Base-by-base conservation (phyloP, 2,113 vertebrate species). In the Pygoscelis antarcticus region DNA sequence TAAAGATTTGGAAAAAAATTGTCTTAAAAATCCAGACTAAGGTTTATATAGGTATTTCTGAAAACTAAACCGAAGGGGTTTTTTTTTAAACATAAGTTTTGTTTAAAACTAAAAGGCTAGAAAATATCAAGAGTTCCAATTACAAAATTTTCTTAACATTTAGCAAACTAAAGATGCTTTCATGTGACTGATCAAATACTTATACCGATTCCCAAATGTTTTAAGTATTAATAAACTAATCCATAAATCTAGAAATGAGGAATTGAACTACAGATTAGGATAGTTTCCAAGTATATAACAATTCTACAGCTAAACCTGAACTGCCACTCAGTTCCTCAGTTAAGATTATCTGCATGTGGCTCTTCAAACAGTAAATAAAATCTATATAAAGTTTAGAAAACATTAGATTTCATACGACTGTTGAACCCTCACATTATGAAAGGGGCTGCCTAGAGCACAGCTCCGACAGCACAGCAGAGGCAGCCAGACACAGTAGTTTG, bases 391-490 rank as follows among this genome's bases (percentile, higher is more conserved):
- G 34, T 30, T 21, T 26, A 54, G n/a, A 47, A 84, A 65, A 29
- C 9, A 20, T 38, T 25, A 78, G 3, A 20, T 52, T 58, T 70
- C n/a, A 5, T 27, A 22, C 7, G 19, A 47, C 15, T 62, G 11
- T 26, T 52, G 9, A 79, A 62, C 9, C 18, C 42, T 68, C 17
- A 34, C 15, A 9, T 44, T 26, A 74, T 19, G 27, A 58, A 60
- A 62, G 23, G 27, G 34, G 21, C 23, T 30, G 34, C 52, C 65
- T 49, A 52, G 29, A 71, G 44, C 21, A 65, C 26, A 81, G 62
- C 13, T 44, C 16, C 10, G 0, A 34, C 13, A 64, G 42, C 42
- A 26, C 22, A 46, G 55, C n/a, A 1, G 0, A n/a, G 14, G 57
- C 54, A 65, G 34, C 14, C 65, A 72, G 29, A 36, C 11, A 26